Evolutionary conservation across 1,140 invertebrate genomes (phyloP).

Genomic region (Myzus persicae): DNA sequence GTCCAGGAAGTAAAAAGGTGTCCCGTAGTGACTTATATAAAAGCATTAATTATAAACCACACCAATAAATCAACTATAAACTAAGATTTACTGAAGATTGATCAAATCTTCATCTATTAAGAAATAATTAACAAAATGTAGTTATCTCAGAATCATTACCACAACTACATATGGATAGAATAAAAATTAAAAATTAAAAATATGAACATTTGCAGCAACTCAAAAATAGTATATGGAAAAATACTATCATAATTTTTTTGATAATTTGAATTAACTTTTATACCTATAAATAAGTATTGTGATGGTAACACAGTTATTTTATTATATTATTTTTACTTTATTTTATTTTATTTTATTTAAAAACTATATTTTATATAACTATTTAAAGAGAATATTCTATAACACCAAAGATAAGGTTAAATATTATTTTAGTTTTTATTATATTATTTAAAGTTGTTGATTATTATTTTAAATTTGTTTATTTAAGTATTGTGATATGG

Average conservation of each 20-base stretch:
- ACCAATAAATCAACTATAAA: too few species aligned
- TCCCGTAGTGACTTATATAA: slow-evolving; percentile 59
- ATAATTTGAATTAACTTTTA: slow-evolving; percentile 26
- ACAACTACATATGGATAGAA: background rate
- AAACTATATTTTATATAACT: background rate
- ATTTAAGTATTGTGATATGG: background rate
- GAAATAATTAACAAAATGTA: too few species aligned
- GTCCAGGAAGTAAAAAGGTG: slow-evolving; percentile 54
- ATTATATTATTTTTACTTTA: too few species aligned
- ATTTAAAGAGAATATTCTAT: slow-evolving; percentile 15
- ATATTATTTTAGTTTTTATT: background rate
- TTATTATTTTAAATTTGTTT: too few species aligned
- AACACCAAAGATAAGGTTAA: background rate
- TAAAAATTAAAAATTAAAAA: slow-evolving; percentile 29
- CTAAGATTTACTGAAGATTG: too few species aligned
- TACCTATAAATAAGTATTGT: background rate
- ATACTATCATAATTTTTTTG: slow-evolving; percentile 33
- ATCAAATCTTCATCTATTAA: too few species aligned
- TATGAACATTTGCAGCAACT: slow-evolving; percentile 38
- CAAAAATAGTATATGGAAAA: slow-evolving; percentile 19
- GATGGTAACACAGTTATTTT: too few species aligned
- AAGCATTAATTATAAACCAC: slow-evolving; percentile 27
- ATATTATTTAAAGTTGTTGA: background rate
- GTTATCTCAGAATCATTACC: slow-evolving; percentile 5
- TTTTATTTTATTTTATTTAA: background rate